Conservation (phyloP, 1,140 invertebrate species). For the Reticulitermes speratus region DNA sequence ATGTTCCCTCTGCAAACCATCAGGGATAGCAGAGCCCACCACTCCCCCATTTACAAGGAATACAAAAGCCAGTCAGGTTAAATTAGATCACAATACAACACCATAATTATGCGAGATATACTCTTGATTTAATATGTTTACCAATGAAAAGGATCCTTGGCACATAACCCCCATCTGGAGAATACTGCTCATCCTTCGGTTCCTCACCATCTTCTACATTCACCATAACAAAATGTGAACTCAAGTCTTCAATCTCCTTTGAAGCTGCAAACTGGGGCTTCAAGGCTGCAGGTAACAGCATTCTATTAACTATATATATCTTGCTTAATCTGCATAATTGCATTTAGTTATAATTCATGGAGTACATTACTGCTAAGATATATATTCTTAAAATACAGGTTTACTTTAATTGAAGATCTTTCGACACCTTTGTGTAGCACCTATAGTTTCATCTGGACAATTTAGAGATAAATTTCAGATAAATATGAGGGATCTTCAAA, state of each 20-base stretch:
- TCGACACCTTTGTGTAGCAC: no score
- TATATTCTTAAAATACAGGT: background rate
- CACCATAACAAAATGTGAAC: slow-evolving; percentile 60
- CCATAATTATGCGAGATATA: background rate
- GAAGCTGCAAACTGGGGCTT: slow-evolving; percentile 57
- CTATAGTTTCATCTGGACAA: no score
- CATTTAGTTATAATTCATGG: background rate
- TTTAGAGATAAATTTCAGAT: no score
- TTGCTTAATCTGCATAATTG: background rate
- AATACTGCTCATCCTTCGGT: slow-evolving; percentile 48
- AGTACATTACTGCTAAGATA: background rate
- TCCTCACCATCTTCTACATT: slow-evolving; percentile 59
- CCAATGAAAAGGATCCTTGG: slow-evolving; percentile 55
- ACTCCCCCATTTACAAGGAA: no score
- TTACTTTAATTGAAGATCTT: no score
- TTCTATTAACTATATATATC: background rate
- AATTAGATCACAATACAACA: no score
- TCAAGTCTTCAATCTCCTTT: slow-evolving; percentile 53
- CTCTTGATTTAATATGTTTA: slow-evolving; percentile 38
- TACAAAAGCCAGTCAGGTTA: no score
- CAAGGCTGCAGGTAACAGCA: slow-evolving; percentile 44
- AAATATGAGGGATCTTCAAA: no score
- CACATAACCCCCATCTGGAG: slow-evolving; percentile 60
- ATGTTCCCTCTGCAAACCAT: no score
- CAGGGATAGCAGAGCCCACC: no score